Evolutionary conservation across 2,797 vertebrate species (phyloP).

Genomic region (Gymnopithys bicolor): DNA sequence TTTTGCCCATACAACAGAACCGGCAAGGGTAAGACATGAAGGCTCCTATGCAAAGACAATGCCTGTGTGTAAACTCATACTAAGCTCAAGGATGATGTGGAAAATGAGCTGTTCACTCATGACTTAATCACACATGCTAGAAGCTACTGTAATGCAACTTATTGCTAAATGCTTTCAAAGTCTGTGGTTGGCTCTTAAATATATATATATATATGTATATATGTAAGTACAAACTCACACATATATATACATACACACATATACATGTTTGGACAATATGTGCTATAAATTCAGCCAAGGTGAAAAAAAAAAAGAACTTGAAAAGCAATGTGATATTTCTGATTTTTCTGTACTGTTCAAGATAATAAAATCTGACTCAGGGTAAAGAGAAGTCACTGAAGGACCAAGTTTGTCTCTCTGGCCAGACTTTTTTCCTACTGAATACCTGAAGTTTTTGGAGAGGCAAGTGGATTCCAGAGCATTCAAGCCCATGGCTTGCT

Average conservation of each 20-base stretch:
- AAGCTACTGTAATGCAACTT: constrained; percentile 69
- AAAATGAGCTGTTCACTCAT: constrained; percentile 47
- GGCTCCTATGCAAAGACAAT: constrained; percentile 10
- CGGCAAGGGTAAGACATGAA: constrained; percentile 31
- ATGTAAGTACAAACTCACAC: not conserved
- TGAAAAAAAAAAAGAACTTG: not conserved
- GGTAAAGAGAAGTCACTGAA: not conserved
- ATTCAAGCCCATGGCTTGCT: not conserved
- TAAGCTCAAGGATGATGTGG: constrained; percentile 31
- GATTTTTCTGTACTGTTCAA: constrained; percentile 16
- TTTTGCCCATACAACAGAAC: constrained; percentile 60
- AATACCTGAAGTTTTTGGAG: not conserved
- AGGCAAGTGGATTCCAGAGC: not conserved
- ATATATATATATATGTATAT: not conserved
- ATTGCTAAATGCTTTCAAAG: constrained; percentile 74
- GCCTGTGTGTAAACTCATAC: not conserved
- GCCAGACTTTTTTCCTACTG: not conserved
- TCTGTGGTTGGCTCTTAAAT: constrained; percentile 39
- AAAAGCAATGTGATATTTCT: not conserved
- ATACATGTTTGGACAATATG: constrained; percentile 47
- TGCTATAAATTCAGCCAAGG: constrained; percentile 40
- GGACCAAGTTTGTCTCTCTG: not conserved
- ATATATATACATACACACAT: not conserved
- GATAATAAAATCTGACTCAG: constrained; percentile 19
- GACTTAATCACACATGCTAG: constrained; percentile 56